Evolutionary conservation across 2,888 invertebrate species (phyloP), one percentile per base, ranked within the genome.

Genomic region (Troglohyphantes excavatus): DNA sequence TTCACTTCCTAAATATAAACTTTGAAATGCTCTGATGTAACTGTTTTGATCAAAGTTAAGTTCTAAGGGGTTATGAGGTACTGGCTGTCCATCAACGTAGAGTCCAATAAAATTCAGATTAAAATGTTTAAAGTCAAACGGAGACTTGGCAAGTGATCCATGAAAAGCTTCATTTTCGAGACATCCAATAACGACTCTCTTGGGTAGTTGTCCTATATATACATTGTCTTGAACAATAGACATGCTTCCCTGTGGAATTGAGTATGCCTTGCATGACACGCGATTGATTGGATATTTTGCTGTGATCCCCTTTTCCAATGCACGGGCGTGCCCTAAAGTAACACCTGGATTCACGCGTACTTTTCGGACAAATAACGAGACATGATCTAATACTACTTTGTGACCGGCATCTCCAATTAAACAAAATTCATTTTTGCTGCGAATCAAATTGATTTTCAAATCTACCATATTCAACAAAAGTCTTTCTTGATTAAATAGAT

Each of bases 171-270:
- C 67, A 33, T 76, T 85, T 9, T 85, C 75, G 1, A 83, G 27
- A 27, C 61, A 83, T 33, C 43, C 73, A 7, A 73, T n/a, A 61
- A 63, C 17, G 7, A 85, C 21, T 17, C 29, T 6, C 19, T 67
- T 75, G 5, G 93, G 93, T 7, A 93, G 68, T 76, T 92, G 92
- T 0, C 73, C 73, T 0, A 75, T 27, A 19, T 27, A 75, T 5
- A 93, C 53, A 83, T 93, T 93, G 73, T 93, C 93, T 39, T 93
- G 88, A 0, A 92, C 90, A 76, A 92, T 92, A 6, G 91, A 91
- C 43, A 92, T 91, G 21, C 92, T 91, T n/a, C 61, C 61, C n/a
- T 53, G 21, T 1, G 53, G 73, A 7, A 61, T 33, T 2, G 33
- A 33, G 33, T 21, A 76, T 0, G 46, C 46, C 17, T 29, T 67